phyloP scores from a whole-genome alignment of 2,797 vertebrate genomes.

The Chiloscyllium punctatum region DNA sequence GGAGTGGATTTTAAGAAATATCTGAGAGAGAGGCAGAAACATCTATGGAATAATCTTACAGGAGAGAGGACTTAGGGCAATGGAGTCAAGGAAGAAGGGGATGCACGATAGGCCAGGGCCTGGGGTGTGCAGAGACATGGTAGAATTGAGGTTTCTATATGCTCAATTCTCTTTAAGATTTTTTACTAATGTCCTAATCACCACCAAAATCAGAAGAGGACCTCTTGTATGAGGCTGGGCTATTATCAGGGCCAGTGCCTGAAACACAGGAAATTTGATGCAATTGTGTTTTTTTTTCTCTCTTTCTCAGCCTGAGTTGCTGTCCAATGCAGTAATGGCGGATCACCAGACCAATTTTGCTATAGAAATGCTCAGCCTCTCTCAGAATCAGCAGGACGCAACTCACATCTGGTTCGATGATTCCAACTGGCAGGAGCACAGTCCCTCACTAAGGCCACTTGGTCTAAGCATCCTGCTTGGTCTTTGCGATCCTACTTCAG shows the following conservation, averaged over 20 bases:
- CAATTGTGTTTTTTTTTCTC: not conserved
- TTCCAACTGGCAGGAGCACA: conserved; percentile 40
- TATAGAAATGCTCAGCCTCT: conserved; percentile 44
- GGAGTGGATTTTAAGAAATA: not conserved
- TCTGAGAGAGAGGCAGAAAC: not conserved
- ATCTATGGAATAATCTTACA: not conserved
- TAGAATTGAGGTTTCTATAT: not conserved
- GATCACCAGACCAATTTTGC: not conserved
- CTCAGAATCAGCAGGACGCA: conserved; percentile 36
- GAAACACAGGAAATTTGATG: not conserved
- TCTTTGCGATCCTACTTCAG: conserved; percentile 31
- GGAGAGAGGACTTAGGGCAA: not conserved
- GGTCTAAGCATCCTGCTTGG: conserved; percentile 40
- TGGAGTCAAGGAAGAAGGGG: not conserved
- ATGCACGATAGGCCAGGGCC: not conserved
- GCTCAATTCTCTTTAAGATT: not conserved
- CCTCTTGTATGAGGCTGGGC: not conserved
- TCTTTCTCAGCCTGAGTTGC: not conserved
- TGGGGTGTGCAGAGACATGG: not conserved
- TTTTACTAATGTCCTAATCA: not conserved
- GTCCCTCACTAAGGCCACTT: conserved; percentile 41
- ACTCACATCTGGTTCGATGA: conserved; percentile 40
- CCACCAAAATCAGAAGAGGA: not conserved
- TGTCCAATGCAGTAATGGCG: not conserved
- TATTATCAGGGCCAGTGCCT: not conserved